A percentile compares a stretch with the other conserved stretches of the same genome.
These are phyloP conservation scores for Athene cunicularia DNA, from an alignment of 2,113 vertebrate species.

Conservation along the genomic window DNA sequence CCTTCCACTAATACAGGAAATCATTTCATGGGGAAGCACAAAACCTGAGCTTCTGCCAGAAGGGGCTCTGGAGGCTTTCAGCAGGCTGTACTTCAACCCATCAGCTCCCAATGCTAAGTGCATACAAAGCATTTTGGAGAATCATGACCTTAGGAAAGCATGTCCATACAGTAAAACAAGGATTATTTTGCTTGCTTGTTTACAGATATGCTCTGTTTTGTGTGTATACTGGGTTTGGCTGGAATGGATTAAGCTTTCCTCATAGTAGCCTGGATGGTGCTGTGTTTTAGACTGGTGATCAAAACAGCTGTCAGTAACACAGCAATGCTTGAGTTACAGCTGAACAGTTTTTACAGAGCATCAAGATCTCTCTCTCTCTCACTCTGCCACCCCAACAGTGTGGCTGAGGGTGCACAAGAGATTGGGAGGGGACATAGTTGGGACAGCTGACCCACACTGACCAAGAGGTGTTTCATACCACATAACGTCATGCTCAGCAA, in stretches of 20 bases:
- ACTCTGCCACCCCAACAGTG: neutral
- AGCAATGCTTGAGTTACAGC: neutral
- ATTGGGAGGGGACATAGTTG: accelerated
- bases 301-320: neutral
- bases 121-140: neutral
- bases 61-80: neutral
- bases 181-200: neutral
- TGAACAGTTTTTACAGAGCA: neutral
- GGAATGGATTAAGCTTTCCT: neutral
- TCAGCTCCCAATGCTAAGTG: neutral
- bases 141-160: neutral
- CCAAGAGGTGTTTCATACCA: neutral
- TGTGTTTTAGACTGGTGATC: neutral
- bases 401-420: neutral
- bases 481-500: neutral
- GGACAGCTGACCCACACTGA: neutral
- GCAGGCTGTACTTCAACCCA: neutral
- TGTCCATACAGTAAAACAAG: neutral
- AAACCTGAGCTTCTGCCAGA: neutral
- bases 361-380: neutral
- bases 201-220: neutral
- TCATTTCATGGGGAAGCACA: neutral
- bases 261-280: neutral
- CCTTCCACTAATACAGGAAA: neutral
- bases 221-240: neutral